Percentiles rank a stretch among this genome's conserved stretches.
These are phyloP conservation scores for Oceanites oceanicus DNA, from an alignment of 2,113 vertebrate species.

Conservation along the genomic window DNA sequence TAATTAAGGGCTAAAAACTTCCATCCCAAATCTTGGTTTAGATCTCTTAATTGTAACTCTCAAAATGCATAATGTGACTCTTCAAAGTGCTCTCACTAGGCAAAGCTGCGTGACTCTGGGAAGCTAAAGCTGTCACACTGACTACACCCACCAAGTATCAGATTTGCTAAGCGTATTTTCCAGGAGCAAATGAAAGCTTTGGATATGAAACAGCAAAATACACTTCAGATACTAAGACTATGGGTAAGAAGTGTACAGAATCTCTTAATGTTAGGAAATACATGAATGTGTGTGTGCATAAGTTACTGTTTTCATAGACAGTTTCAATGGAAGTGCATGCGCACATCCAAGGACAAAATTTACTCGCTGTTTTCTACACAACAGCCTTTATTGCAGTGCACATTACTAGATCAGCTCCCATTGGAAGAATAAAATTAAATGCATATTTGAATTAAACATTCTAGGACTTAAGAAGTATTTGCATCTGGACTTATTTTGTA, in stretches of 20 bases:
- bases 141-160: neutral
- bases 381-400: neutral
- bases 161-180: neutral
- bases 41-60: neutral
- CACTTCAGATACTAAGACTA: neutral
- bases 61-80: neutral
- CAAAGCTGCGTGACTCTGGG: neutral
- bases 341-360: neutral
- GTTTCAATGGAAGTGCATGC: neutral
- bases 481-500: neutral
- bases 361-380: neutral
- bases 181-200: neutral
- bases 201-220: neutral
- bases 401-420: neutral
- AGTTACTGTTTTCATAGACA: neutral
- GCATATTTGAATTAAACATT: neutral
- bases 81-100: neutral
- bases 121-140: neutral
- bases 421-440: neutral
- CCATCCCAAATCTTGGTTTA: neutral
- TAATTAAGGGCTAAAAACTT: neutral
- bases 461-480: neutral
- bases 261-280: neutral
- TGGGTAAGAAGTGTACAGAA: neutral
- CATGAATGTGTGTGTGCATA: neutral